A percentile compares a stretch with the other conserved stretches of the same genome.
phyloP scores from a whole-genome alignment of 2,888 invertebrate species.

The Diarsia mendica region DNA sequence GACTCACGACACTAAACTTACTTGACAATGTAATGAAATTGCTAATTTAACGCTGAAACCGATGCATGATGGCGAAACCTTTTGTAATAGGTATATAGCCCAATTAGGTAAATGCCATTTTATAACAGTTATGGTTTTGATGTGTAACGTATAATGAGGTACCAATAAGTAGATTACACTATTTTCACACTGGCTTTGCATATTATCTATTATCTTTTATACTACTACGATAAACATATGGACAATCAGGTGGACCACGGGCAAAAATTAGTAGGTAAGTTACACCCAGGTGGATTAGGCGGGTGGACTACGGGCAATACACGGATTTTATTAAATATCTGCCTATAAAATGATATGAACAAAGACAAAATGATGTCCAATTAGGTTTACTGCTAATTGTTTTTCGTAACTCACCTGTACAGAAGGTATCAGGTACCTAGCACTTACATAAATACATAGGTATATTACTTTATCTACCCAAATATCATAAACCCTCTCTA shows the following conservation, averaged over 20 bases:
- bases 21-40: conserved; percentile 53
- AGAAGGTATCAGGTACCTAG: background rate
- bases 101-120: background rate
- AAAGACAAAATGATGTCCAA: background rate
- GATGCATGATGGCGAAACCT: conserved; percentile 8
- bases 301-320: too few relatives aligned
- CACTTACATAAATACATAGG: background rate
- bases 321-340: background rate
- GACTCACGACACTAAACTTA: conserved; percentile 47
- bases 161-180: too few relatives aligned
- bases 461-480: too few relatives aligned
- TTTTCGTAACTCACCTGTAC: background rate
- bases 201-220: too few relatives aligned
- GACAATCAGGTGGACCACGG: too few relatives aligned
- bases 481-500: too few relatives aligned
- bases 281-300: too few relatives aligned
- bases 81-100: conserved; percentile 4
- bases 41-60: conserved; percentile 39
- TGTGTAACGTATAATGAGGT: too few relatives aligned
- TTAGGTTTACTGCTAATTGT: conserved; percentile 16
- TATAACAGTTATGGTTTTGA: background rate
- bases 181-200: too few relatives aligned
- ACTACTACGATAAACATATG: too few relatives aligned
- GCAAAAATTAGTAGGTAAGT: too few relatives aligned
- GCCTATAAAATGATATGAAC: background rate